Evolutionary conservation across 2,113 vertebrate genomes (phyloP).

Genomic region (Ailurus styani): DNA sequence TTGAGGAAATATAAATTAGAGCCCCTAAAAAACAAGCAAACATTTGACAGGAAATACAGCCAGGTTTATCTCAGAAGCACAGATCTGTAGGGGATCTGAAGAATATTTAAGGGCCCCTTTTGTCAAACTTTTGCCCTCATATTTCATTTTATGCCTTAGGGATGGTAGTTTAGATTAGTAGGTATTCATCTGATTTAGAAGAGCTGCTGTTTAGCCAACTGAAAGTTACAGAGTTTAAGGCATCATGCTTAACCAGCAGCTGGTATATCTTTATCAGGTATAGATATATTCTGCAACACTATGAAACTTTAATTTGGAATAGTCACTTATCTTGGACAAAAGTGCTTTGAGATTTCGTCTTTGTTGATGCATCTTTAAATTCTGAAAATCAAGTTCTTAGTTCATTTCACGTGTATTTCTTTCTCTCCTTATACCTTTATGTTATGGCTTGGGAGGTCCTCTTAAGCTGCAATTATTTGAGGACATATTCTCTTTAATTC

Average conservation of each 20-base stretch:
- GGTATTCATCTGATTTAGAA: not conserved
- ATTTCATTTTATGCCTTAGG: not conserved
- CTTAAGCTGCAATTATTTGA: conserved; percentile 21
- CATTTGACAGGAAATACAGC: not conserved
- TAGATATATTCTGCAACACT: not conserved
- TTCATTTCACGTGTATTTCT: not conserved
- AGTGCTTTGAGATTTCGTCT: not conserved
- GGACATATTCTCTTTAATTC: not conserved
- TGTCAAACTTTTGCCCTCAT: not conserved
- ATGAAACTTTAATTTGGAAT: not conserved
- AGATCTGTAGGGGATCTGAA: not conserved
- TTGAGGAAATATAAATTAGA: not conserved
- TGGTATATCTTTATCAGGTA: not conserved
- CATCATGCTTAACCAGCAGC: not conserved
- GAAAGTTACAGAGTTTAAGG: not conserved
- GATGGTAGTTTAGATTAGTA: not conserved
- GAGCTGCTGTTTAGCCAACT: not conserved
- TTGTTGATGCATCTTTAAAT: not conserved
- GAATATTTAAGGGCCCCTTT: not conserved
- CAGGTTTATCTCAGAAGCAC: not conserved
- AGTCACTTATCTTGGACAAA: not conserved
- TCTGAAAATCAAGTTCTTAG: not conserved
- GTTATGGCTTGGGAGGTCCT: not conserved
- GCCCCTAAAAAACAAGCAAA: not conserved
- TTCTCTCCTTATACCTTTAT: not conserved